Base-by-base conservation (phyloP, 2,888 invertebrate genomes). In the Drosophila imparisetae region DNA sequence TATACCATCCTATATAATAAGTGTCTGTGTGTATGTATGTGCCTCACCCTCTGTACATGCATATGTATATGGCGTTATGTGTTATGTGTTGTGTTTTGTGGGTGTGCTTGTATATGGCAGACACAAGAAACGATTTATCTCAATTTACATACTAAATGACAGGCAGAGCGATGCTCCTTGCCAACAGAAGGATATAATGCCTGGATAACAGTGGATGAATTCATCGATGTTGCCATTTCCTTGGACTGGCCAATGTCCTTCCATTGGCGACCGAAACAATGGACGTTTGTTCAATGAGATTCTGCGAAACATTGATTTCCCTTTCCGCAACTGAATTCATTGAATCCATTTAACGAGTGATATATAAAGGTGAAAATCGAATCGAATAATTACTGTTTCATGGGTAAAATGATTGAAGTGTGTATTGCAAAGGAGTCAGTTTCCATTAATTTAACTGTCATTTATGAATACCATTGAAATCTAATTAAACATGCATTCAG, bases 81-180 rank as follows among this genome's bases (percentile, higher is more conserved):
- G 13, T 45, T 48, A 13, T 45, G 42, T 34, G 48, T 34, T 60
- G 34, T 61, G 38, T 18, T 18, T 38, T 15, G 45, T 24, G 45
- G 45, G 45, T 45, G 61, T 58, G 54, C 58, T 66, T 70, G 67
- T 78, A 62, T 80, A 70, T 75, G 79, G 72, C 74, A 78, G 85
- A 87, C 87, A 83, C 85, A 75, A 86, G 81, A 89, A 87, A 81
- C 86, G 83, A 87, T 87, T 87, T 87, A 87, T 87, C 86, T 87
- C 86, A 89, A 87, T 87, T 87, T 89, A 87, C 87, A 87, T 89
- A 87, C 89, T 87, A 86, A 87, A 87, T 87, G 87, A 87, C 86
- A 86, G 89, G 83, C 85, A 81, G 84, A 75, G 77, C 83, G 57
- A 75, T 79, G 79, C 77, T 83, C 55, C 79, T 81, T 71, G 72